Conservation (phyloP, 2,888 invertebrate species). For the Lasioglossum villosulum region DNA sequence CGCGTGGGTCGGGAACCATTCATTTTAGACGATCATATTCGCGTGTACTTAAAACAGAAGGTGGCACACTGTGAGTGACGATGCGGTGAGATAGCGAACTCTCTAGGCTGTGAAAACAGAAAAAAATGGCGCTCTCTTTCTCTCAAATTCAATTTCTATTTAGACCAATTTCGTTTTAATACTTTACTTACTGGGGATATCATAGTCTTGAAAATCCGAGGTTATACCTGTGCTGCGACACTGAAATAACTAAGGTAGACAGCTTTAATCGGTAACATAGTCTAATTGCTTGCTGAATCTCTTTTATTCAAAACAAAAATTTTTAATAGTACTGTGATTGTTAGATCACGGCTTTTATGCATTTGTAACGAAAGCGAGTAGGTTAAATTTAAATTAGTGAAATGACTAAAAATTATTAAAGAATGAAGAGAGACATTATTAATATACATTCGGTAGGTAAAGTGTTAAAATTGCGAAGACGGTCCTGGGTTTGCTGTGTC, state of each 20-base stretch:
- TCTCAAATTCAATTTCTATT: neutral
- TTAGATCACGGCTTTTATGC: neutral
- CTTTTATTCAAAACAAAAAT: neutral
- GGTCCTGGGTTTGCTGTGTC: neutral
- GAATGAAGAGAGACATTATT: neutral
- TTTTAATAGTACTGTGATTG: neutral
- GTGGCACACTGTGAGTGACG: neutral
- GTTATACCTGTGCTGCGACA: neutral
- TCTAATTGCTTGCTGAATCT: neutral
- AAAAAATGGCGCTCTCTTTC: neutral
- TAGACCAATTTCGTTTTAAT: neutral
- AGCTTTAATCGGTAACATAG: neutral
- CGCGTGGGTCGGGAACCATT: neutral
- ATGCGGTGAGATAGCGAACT: neutral
- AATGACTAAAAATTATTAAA: neutral
- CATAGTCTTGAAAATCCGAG: neutral
- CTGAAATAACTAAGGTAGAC: neutral
- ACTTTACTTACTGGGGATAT: neutral
- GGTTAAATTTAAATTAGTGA: neutral
- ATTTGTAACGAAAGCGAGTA: neutral
- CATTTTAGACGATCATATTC: slow-evolving; percentile 2
- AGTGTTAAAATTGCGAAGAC: neutral
- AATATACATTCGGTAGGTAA: neutral
- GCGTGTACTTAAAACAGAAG: slow-evolving; percentile 36
- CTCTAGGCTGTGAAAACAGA: neutral